Conservation (phyloP, 2,888 invertebrate species). For the Diarsia brunnea region DNA sequence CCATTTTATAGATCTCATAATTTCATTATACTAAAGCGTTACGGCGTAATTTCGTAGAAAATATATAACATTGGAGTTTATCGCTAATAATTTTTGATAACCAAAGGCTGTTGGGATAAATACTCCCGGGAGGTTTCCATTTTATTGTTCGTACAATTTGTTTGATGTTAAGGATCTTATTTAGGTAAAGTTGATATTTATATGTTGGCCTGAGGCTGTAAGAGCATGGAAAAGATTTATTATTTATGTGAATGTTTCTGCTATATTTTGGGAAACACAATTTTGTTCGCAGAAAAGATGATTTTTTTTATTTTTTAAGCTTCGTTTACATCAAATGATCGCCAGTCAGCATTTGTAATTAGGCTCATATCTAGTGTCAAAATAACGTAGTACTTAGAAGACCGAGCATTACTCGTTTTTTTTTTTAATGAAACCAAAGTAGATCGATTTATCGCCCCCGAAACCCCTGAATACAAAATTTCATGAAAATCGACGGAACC, state of each 20-base stretch:
- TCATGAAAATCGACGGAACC: no score
- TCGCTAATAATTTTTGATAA: conserved; percentile 35
- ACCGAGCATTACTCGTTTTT: no score
- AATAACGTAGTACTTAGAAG: no score
- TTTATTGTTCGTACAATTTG: conserved; percentile 46
- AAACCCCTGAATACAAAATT: no score
- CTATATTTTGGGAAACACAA: conserved; percentile 2
- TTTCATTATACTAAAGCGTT: conserved; percentile 9
- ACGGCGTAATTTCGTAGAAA: not conserved
- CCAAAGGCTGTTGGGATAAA: conserved; percentile 32
- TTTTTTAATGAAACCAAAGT: no score
- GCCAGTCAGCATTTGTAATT: not conserved
- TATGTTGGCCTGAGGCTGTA: conserved; percentile 21
- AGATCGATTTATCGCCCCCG: no score
- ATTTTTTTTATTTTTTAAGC: not conserved
- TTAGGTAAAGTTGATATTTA: conserved; percentile 30
- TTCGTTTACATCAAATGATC: not conserved
- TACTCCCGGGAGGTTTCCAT: conserved; percentile 16
- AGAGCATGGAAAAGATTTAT: conserved; percentile 14
- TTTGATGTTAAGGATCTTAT: conserved; percentile 41
- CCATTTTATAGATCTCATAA: conserved; percentile 19
- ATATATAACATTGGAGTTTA: conserved; percentile 22
- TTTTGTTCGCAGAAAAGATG: conserved; percentile 6
- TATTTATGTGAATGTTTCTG: conserved; percentile 4
- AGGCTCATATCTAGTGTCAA: not conserved